Evolutionary conservation across 2,888 invertebrate genomes (phyloP), one percentile per base, ranked within the genome.

Genomic region (Stomorhina lunata): DNA sequence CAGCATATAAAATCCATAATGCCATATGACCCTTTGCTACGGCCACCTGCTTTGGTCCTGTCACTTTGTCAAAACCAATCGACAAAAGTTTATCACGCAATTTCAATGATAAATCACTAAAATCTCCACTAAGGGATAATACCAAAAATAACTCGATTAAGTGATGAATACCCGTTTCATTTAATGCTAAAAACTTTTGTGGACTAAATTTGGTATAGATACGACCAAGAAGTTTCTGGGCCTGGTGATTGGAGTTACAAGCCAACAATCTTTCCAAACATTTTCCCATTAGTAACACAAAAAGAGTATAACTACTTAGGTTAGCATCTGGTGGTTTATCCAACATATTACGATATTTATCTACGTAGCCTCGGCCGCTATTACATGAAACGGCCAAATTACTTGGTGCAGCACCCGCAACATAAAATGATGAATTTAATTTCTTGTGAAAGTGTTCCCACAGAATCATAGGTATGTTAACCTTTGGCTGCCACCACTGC

Each of bases 401-500:
- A 61, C 92, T 92, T 57, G 92, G 88, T 0, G 92, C 90, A n/a
- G 92, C 87, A 27, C 92, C 92, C 22, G 92, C 90, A 12, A 92
- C 86, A 77, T 92, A 90, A 85, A 93, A 93, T 2, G 92, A 91
- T 37, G 92, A 92, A 86, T 93, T 93, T 4, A 94, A 89, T 86
- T 92, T 91, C 72, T 93, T 92, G 85, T 93, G 93, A 85, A 93
- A 93, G 86, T 92, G 92, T 85, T 94, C 94, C 93, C 94, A 93
- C 2, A 94, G 87, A 48, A 91, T 87, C 78, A 92, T 92, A 17
- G 93, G 87, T 57, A 92, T 90, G 78, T 92, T 92, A 9, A 92
- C 91, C 83, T 92, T 92, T 9, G 92, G 91, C 29, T 91, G 90
- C 92, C 93, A 93, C 87, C 88, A 92, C 22, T 92, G 90, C 40